Percentiles rank a stretch among this genome's conserved stretches.
Conservation (phyloP, 2,888 invertebrate species). For the Endotricha flammealis region DNA sequence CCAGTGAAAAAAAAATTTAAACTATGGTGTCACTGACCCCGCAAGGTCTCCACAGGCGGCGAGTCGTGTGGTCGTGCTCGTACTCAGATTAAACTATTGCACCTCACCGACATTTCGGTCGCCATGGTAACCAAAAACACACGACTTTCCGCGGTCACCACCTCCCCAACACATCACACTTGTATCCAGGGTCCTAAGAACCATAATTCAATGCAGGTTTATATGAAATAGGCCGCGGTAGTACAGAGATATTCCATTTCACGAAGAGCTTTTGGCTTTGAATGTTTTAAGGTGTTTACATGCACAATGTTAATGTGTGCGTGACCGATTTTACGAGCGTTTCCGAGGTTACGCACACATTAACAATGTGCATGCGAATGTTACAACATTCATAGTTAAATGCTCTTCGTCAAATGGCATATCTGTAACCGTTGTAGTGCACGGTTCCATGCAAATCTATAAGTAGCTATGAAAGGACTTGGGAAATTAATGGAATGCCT, state of each 20-base stretch:
- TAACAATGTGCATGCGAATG: too few relatives aligned
- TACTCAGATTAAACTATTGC: conserved; percentile 64
- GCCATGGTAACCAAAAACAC: conserved; percentile 62
- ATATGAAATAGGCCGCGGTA: not conserved
- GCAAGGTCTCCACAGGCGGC: conserved; percentile 55
- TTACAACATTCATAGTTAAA: too few relatives aligned
- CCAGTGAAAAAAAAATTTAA: too few relatives aligned
- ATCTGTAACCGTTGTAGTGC: conserved; percentile 1
- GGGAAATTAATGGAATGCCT: not conserved
- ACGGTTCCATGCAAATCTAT: not conserved
- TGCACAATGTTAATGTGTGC: too few relatives aligned
- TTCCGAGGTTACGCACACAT: too few relatives aligned
- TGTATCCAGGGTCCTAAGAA: not conserved
- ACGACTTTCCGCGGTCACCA: conserved; percentile 33
- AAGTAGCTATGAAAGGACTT: not conserved
- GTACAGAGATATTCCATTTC: too few relatives aligned
- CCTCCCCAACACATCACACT: not conserved
- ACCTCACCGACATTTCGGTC: conserved; percentile 63
- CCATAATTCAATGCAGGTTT: not conserved
- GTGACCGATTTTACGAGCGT: too few relatives aligned
- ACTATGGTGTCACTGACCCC: conserved; percentile 28
- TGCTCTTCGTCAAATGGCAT: too few relatives aligned
- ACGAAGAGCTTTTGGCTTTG: too few relatives aligned
- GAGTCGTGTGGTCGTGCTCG: conserved; percentile 63
- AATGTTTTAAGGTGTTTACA: too few relatives aligned